Percentiles rank a stretch among this genome's conserved stretches.
phyloP scores from a whole-genome alignment of 2,797 vertebrate species.

The Gymnothorax javanicus region DNA sequence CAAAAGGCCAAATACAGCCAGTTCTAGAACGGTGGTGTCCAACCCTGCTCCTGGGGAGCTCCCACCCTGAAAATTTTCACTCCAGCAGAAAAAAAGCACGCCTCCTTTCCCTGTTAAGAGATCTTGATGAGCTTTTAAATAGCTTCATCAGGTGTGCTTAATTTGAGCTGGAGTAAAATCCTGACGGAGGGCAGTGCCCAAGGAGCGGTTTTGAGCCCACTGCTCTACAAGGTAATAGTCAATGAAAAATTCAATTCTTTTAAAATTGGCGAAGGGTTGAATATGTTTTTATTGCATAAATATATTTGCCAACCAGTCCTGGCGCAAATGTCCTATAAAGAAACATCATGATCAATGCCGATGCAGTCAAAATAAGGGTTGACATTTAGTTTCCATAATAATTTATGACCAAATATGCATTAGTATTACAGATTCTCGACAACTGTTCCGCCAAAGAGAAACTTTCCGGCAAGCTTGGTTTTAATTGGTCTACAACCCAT shows the following conservation, averaged over 20 bases:
- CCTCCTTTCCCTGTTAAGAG: too few relatives aligned
- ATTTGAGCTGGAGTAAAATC: too few relatives aligned
- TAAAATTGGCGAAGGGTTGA: neutral
- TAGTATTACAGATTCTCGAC: neutral
- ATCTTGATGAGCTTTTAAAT: too few relatives aligned
- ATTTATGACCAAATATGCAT: neutral
- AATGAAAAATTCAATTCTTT: neutral
- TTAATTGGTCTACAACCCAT: neutral
- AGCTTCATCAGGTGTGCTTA: too few relatives aligned
- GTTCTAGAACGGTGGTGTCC: too few relatives aligned
- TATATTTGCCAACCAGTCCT: neutral
- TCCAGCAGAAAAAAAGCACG: too few relatives aligned
- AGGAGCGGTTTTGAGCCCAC: too few relatives aligned
- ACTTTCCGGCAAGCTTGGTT: neutral
- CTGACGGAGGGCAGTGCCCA: too few relatives aligned
- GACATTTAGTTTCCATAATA: neutral
- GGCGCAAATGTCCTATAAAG: neutral
- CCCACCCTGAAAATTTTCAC: too few relatives aligned
- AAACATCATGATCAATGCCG: neutral
- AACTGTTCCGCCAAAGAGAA: neutral
- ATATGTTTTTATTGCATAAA: neutral
- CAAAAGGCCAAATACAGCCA: too few relatives aligned
- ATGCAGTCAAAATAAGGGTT: neutral
- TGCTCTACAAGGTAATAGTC: neutral
- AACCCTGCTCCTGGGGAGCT: too few relatives aligned